Evolutionary conservation across 2,888 invertebrate genomes (phyloP), one percentile per base, ranked within the genome.

Genomic region (Minunthozetes semirufus): DNA sequence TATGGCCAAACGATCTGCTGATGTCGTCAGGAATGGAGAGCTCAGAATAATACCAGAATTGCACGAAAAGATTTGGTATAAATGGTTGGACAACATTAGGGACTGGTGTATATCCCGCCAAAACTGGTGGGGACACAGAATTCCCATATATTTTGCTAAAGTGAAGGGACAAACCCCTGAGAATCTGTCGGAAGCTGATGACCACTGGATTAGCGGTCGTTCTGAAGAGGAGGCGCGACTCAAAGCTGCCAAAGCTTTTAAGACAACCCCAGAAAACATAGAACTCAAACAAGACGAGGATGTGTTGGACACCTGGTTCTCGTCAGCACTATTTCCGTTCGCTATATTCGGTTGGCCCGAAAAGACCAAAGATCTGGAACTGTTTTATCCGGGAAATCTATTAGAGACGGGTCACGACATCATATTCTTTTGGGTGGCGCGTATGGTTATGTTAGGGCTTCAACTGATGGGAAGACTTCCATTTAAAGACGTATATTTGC

Each of bases 251-350:
- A 83, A 86, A 25, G 88, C 88, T 80, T 91, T 90, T 81, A 84
- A 84, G 13, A 86, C 88, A 3, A 75, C 79, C 5, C 76, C 78
- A 8, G 80, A 80, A 19, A 84, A 86, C 79, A 85, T 90, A 76
- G 82, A 82, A 29, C 83, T 92, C 13, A 82, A 85, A 72, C 89
- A 92, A 82, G 98, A 99, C 82, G 92, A 93, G 61, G 99, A 99
- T 85, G 99, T 99, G 0, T 84, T 99, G 77, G 99, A 99, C 82
- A 99, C 99, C 0, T 99, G 99, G 99, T 99, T 99, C 85, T 97
- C 97, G 0, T 93, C 98, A 0, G 97, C 90, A 0, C 86, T 99
- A 59, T 94, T 97, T 83, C 95, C 99, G 0, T 98, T 99, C 85
- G 91, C 97, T 0, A 89, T 94, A 56, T 93, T 98, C 82, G 98